Percentiles rank a stretch among this genome's conserved stretches.
These are phyloP conservation scores for Malthinus seriepunctatus DNA, from an alignment of 2,888 invertebrate genomes.

Conservation along the genomic window DNA sequence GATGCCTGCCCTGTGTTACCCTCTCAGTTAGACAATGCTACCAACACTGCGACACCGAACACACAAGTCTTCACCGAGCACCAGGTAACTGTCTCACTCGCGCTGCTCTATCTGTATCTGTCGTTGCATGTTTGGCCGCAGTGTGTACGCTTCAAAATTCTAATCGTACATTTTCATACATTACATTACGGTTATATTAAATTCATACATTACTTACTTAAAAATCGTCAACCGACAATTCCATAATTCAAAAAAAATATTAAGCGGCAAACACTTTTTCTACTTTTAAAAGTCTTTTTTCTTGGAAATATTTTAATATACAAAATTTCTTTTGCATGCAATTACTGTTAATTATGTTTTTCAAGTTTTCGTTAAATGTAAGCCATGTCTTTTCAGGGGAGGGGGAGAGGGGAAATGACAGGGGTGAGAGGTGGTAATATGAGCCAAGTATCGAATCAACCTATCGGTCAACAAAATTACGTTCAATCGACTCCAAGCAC, in stretches of 20 bases:
- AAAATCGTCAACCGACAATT: background rate
- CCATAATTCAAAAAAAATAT: background rate
- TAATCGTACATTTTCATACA: slow-evolving; percentile 3
- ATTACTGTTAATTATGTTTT: background rate
- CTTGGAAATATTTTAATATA: background rate
- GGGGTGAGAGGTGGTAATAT: slow-evolving; percentile 57
- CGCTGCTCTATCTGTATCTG: slow-evolving; percentile 34
- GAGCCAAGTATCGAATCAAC: slow-evolving; percentile 32
- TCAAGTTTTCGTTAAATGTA: slow-evolving; percentile 9
- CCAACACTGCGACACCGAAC: slow-evolving; percentile 66
- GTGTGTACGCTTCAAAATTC: slow-evolving; percentile 22
- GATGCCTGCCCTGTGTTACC: slow-evolving; percentile 90
- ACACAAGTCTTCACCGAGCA: slow-evolving; percentile 56
- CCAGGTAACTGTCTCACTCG: slow-evolving; percentile 44
- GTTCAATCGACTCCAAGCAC: slow-evolving; percentile 24
- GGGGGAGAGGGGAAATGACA: slow-evolving; percentile 64
- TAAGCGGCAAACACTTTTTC: slow-evolving; percentile 2
- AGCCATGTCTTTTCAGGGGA: slow-evolving; percentile 55
- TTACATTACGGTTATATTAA: slow-evolving; percentile 2
- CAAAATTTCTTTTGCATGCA: slow-evolving; percentile 1
- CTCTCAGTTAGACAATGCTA: slow-evolving; percentile 86
- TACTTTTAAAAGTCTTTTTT: background rate
- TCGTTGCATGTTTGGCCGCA: slow-evolving; percentile 30
- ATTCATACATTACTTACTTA: slow-evolving; percentile 1
- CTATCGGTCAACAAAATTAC: slow-evolving; percentile 19